Base-by-base conservation (phyloP, 1,140 invertebrate genomes). In the Dufourea novaeangliae region DNA sequence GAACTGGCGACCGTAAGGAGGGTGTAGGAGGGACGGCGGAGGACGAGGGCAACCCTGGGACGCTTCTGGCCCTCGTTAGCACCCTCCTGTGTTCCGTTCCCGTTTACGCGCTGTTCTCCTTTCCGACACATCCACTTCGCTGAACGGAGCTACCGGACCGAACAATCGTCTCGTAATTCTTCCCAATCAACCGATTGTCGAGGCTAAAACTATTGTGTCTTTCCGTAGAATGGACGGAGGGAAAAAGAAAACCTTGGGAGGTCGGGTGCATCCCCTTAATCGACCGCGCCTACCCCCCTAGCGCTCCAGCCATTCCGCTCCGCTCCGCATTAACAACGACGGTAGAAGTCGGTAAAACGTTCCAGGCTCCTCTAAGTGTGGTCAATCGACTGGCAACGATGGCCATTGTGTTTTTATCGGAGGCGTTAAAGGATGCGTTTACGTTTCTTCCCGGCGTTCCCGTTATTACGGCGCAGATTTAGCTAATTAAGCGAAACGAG, bases 151-250 rank as follows among this genome's bases (percentile, higher is more conserved):
- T 78, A 87, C 69, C 83, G 66, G 68, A 80, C 22, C 85, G 87
- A 87, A 91, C 89, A 91, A 91, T 92, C 89, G 88, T 73, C 79
- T 76, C 85, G 89, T 90, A 90, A 91, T 91, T 90, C 88, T 90
- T 91, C 82, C 88, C 89, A 90, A 91, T 92, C 91, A 91, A 89
- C 82, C 84, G 83, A 91, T 88, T 88, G 86, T 91, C 83, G 78
- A 86, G 88, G 86, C 84, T 89, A 88, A 88, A 88, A 88, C 89
- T 89, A 90, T 91, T 91, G 89, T 90, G 84, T 86, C 84, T 82
- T 82, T 79, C 57, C 46, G 67, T 29, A 25, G 64, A 27, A 6
- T 27, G 22, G 17, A n/a, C 20, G 29, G 1, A 5, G 63, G 11
- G 27, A 56, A 32, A 39, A 32, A 37, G 56, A 39, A 20, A 63